A percentile compares a stretch with the other conserved stretches of the same genome.
Evolutionary conservation across 2,113 vertebrate species (phyloP).

Genomic region (Astatoreochromis straeleni): DNA sequence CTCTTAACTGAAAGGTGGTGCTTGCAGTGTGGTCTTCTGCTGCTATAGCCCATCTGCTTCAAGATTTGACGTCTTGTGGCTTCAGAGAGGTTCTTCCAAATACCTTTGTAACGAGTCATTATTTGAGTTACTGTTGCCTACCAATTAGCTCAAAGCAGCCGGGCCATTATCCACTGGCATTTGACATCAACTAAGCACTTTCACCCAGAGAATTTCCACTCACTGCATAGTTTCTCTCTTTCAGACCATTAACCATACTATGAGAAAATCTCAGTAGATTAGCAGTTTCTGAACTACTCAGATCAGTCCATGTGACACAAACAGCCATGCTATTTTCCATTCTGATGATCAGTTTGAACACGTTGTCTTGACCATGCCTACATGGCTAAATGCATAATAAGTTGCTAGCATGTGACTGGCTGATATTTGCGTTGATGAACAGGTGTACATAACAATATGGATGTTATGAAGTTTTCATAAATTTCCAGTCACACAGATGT

Average conservation of each 20-base stretch:
- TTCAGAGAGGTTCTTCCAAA: background rate
- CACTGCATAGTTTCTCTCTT: background rate
- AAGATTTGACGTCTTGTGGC: accelerated
- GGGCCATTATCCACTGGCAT: background rate
- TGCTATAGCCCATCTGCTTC: background rate
- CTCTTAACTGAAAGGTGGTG: accelerated
- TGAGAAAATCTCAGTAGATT: background rate
- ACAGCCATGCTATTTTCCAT: background rate
- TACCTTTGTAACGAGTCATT: background rate
- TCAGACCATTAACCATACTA: background rate
- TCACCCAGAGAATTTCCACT: background rate
- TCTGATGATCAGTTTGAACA: background rate
- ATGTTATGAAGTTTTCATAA: background rate
- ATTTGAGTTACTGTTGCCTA: background rate
- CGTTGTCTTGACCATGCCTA: background rate
- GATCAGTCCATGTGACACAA: background rate
- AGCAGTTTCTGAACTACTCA: background rate
- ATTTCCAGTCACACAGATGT: background rate
- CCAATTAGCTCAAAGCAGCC: background rate
- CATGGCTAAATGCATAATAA: background rate
- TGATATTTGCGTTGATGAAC: background rate
- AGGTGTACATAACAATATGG: accelerated
- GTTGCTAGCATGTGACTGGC: background rate
- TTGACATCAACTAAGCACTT: background rate
- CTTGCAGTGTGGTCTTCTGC: background rate